Evolutionary conservation across 2,797 vertebrate species (phyloP), one percentile per base, ranked within the genome.

Genomic region (Tolypeutes matacus): DNA sequence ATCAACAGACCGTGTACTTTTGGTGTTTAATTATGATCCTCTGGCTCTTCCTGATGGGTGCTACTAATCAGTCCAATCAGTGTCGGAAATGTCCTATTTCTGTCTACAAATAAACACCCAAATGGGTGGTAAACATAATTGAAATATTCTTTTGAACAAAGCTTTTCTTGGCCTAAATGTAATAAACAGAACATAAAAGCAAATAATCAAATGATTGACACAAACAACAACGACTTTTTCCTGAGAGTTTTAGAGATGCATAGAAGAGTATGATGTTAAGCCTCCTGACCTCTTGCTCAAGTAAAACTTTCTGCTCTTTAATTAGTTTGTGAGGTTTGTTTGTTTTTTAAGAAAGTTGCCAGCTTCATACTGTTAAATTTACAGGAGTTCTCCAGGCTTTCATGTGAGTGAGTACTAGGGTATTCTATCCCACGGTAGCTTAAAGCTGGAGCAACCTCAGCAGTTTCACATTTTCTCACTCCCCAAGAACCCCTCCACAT

Each of bases 21-120:
- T 9, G 39, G 78, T 89, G 53, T 96, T 97, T 97, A 96, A 96
- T 96, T 97, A 96, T 58, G 82, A 95, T 69, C 70, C 88, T 42
- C 78, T 83, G 93, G 73, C 96, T 86, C 73, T 73, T 85, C 46
- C 95, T 85, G 69, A 90, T 67, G 81, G 90, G 53, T 1, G 0
- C 72, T 93, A 94, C 97, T 93, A 96, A 92, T 97, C 92, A 96
- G 82, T 27, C 87, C 95, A 97, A 96, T 97, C 96, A 97, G 82
- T 77, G 56, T 91, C 70, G 56, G 56, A 96, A 96, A 95, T 88
- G 86, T 83, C 88, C 89, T 91, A 65, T 86, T 96, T 93, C 87
- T 86, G 27, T 78, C 95, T 80, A 62, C 95, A 96, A 88, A 96
- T 78, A 96, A 89, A 96, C 58, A 93, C 73, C 75, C 90, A 94